Percentiles rank a stretch among this genome's conserved stretches.
These are phyloP conservation scores for Maccullochella peelii DNA, from an alignment of 2,113 vertebrate genomes.

Conservation along the genomic window DNA sequence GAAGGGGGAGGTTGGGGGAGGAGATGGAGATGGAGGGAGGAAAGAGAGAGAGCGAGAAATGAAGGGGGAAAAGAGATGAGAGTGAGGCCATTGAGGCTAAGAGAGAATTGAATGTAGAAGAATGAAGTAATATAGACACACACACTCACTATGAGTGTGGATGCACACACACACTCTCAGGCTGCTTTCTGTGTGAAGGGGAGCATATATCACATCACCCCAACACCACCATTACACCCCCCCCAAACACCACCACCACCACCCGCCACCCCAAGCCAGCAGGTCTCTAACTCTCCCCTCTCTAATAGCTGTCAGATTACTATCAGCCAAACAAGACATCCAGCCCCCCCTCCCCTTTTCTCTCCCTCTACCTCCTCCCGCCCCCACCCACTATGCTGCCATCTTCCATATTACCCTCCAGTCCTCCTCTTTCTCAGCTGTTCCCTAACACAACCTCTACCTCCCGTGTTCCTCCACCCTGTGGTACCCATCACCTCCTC, in stretches of 20 bases:
- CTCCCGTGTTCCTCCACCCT: constrained; percentile 16
- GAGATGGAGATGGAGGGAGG: constrained; percentile 42
- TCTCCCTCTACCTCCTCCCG: not conserved
- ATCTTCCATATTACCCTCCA: constrained; percentile 48
- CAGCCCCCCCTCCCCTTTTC: constrained; percentile 43
- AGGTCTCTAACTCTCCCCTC: constrained; percentile 75
- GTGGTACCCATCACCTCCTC: constrained; percentile 29
- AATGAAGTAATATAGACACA: constrained; percentile 74
- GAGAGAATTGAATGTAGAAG: constrained; percentile 80
- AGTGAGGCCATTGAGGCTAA: constrained; percentile 75
- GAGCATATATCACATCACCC: constrained; percentile 78
- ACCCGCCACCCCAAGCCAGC: constrained; percentile 69
- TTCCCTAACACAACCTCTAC: constrained; percentile 44
- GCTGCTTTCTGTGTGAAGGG: constrained; percentile 67
- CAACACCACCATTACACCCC: constrained; percentile 40
- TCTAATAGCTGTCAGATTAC: constrained; percentile 87
- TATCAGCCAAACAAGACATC: constrained; percentile 86
- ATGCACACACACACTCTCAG: constrained; percentile 39
- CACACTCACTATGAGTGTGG: constrained; percentile 6
- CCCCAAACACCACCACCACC: constrained; percentile 29
- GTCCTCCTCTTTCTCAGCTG: constrained; percentile 38
- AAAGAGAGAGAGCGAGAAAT: constrained; percentile 46
- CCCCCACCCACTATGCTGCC: constrained; percentile 29
- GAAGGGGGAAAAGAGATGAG: constrained; percentile 51
- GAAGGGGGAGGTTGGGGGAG: constrained; percentile 53